phyloP scores from a whole-genome alignment of 2,888 invertebrate species.

The Panopea generosa region DNA sequence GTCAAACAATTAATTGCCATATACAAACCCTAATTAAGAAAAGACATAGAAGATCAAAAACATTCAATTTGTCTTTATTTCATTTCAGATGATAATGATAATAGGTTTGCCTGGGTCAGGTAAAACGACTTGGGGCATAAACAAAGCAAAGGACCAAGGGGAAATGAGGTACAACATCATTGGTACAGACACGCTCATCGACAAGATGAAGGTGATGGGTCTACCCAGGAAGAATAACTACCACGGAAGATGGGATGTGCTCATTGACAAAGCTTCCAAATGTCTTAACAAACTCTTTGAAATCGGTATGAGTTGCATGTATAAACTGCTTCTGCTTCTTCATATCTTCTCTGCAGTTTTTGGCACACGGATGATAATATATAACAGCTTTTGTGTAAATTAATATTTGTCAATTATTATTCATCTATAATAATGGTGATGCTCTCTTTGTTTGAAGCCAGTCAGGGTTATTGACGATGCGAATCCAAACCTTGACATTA shows the following conservation, averaged over 20 bases:
- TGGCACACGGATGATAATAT: background rate
- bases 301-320: conserved; percentile 89
- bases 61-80: too few species aligned
- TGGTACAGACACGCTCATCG: conserved; percentile 93
- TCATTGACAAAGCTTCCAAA: conserved; percentile 94
- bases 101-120: conserved; percentile 97
- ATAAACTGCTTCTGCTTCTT: background rate
- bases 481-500: too few species aligned
- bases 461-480: too few species aligned
- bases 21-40: too few species aligned
- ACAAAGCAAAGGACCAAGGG: conserved; percentile 90
- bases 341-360: background rate
- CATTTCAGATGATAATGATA: conserved; percentile 92
- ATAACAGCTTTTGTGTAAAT: too few species aligned
- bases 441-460: too few species aligned
- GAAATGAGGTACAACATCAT: conserved; percentile 95
- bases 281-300: conserved; percentile 93
- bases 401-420: too few species aligned
- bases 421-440: too few species aligned
- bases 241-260: conserved; percentile 93
- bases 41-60: too few species aligned
- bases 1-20: too few species aligned
- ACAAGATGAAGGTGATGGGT: conserved; percentile 97
- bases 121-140: conserved; percentile 95
- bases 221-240: conserved; percentile 91